Percentiles rank a stretch among this genome's conserved stretches.
phyloP scores from a whole-genome alignment of 2,888 invertebrate species.

The Zhuqinia jingwanae region DNA sequence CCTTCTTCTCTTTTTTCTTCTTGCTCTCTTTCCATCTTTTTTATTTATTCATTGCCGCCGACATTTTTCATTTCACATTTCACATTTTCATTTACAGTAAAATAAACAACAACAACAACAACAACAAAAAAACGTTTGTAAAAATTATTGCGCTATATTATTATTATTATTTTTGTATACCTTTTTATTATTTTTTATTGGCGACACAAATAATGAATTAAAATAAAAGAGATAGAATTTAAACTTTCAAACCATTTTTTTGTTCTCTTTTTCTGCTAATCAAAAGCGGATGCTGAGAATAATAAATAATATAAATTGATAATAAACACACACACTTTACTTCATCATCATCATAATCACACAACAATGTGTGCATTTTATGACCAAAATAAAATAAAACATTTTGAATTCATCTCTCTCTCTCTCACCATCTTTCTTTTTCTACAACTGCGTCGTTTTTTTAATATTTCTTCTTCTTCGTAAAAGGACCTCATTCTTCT shows the following conservation, averaged over 20 bases:
- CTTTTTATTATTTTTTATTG: too few species aligned
- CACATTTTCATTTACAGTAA: constrained; percentile 28
- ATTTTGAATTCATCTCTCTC: constrained; percentile 32
- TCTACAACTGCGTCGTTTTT: neutral
- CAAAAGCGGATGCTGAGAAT: constrained; percentile 34
- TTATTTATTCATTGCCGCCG: constrained; percentile 45
- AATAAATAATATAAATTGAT: constrained; percentile 33
- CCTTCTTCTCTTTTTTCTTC: neutral
- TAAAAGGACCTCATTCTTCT: constrained; percentile 53
- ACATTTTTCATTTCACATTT: constrained; percentile 38
- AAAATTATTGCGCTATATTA: constrained; percentile 3
- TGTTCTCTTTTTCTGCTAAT: constrained; percentile 6
- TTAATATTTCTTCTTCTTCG: constrained; percentile 10
- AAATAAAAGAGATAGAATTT: neutral
- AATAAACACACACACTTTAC: constrained; percentile 46
- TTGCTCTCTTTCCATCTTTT: constrained; percentile 7
- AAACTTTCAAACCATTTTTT: constrained; percentile 39
- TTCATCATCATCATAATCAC: constrained; percentile 48
- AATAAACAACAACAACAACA: too few species aligned
- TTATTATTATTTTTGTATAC: constrained; percentile 21
- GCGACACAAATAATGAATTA: constrained; percentile 43
- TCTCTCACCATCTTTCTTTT: constrained; percentile 20
- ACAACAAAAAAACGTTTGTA: too few species aligned
- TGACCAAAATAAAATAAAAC: constrained; percentile 38
- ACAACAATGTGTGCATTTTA: constrained; percentile 31